Percentiles rank a stretch among this genome's conserved stretches.
Conservation (phyloP, 1,140 invertebrate species). For the Protaetia brevitarsis region DNA sequence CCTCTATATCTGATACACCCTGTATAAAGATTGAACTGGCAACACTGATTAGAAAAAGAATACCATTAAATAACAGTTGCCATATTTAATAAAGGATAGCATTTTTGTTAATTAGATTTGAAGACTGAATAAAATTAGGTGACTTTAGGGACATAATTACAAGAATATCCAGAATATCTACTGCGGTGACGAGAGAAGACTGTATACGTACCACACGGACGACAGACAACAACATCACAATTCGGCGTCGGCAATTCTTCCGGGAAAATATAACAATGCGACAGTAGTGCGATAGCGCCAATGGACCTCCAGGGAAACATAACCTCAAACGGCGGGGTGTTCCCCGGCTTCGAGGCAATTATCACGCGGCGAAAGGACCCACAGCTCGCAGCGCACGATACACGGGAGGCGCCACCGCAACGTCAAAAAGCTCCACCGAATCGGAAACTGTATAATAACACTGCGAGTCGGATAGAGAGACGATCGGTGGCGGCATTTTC, state of each 20-base stretch:
- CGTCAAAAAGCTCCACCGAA: constrained; percentile 9
- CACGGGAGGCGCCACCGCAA: constrained; percentile 28
- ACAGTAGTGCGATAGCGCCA: constrained; percentile 45
- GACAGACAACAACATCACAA: neutral
- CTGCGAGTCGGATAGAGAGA: neutral
- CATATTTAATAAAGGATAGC: too few relatives aligned
- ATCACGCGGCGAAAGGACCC: too few relatives aligned
- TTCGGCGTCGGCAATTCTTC: constrained; percentile 5
- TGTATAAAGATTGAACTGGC: too few relatives aligned
- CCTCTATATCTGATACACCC: too few relatives aligned
- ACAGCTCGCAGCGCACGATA: constrained; percentile 36
- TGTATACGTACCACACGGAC: too few relatives aligned
- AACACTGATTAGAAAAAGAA: too few relatives aligned
- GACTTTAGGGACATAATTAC: too few relatives aligned
- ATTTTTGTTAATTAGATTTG: too few relatives aligned
- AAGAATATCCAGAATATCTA: too few relatives aligned
- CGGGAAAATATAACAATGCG: constrained; percentile 36
- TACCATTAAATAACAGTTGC: too few relatives aligned
- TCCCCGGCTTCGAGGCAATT: constrained; percentile 36
- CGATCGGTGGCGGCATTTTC: neutral
- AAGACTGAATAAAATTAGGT: too few relatives aligned
- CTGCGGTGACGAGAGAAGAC: too few relatives aligned
- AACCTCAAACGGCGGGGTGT: constrained; percentile 41
- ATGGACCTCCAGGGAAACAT: constrained; percentile 43
- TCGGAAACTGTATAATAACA: neutral